Percentiles rank a stretch among this genome's conserved stretches.
These are phyloP conservation scores for Phrynocephalus guinanensis DNA, from an alignment of 2,797 vertebrate species.

Conservation along the genomic window DNA sequence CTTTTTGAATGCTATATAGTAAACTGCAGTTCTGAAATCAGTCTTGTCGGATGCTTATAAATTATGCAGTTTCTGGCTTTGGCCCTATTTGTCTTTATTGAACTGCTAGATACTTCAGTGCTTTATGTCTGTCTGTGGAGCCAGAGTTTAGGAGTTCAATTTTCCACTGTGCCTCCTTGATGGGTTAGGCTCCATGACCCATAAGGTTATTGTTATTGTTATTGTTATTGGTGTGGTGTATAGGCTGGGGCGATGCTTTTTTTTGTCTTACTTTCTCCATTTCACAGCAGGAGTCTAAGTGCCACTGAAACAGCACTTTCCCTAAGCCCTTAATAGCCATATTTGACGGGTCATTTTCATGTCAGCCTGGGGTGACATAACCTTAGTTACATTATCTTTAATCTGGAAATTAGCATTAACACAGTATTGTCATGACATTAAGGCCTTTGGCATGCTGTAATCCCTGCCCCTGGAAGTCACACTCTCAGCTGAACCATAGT, in stretches of 20 bases:
- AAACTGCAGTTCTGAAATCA: constrained; percentile 1
- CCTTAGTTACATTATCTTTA: neutral
- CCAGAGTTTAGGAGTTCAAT: too few species aligned
- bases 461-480: neutral
- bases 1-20: neutral
- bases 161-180: too few species aligned
- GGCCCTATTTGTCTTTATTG: too few species aligned
- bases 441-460: neutral
- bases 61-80: neutral
- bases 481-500: neutral
- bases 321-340: constrained; percentile 15
- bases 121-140: too few species aligned
- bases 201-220: too few species aligned
- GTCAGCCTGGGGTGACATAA: neutral
- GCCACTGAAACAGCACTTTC: neutral
- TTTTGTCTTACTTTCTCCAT: neutral
- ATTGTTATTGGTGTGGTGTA: too few species aligned
- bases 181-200: too few species aligned
- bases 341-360: neutral
- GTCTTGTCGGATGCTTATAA: neutral
- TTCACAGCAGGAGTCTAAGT: neutral
- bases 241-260: neutral
- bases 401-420: constrained; percentile 2
- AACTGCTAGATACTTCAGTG: too few species aligned
- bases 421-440: neutral